phyloP scores from a whole-genome alignment of 2,888 invertebrate species.

The Eupithecia centaureata region DNA sequence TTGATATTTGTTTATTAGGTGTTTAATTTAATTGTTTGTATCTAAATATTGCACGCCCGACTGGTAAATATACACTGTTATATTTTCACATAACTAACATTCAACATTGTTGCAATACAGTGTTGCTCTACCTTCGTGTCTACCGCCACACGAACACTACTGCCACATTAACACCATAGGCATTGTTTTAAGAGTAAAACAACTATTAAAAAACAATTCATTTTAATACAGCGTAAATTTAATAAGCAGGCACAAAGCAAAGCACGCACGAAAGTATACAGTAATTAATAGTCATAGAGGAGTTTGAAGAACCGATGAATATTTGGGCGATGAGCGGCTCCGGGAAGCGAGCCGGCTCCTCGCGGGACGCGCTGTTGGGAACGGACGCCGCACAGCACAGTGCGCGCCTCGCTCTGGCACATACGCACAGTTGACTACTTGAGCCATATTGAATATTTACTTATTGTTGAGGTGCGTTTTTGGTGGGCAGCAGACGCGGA shows the following conservation, averaged over 20 bases:
- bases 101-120: too few species aligned
- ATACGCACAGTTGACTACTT: background rate
- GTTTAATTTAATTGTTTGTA: too few species aligned
- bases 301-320: slow-evolving; percentile 32
- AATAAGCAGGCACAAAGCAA: background rate
- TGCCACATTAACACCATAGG: background rate
- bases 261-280: background rate
- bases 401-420: background rate
- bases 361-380: slow-evolving; percentile 10
- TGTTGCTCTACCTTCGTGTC: too few species aligned
- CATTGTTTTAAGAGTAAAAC: too few species aligned
- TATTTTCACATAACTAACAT: too few species aligned
- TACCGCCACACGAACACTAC: background rate
- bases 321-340: slow-evolving; percentile 25
- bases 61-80: too few species aligned
- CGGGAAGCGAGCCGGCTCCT: slow-evolving; percentile 20
- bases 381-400: background rate
- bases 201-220: too few species aligned
- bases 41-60: too few species aligned
- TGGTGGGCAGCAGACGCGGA: background rate
- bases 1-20: too few species aligned
- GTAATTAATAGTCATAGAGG: slow-evolving; percentile 11
- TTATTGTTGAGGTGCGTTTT: background rate
- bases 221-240: background rate
- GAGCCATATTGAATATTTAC: background rate